Conservation (phyloP, 2,888 invertebrate genomes). For the Cheilosia variabilis region DNA sequence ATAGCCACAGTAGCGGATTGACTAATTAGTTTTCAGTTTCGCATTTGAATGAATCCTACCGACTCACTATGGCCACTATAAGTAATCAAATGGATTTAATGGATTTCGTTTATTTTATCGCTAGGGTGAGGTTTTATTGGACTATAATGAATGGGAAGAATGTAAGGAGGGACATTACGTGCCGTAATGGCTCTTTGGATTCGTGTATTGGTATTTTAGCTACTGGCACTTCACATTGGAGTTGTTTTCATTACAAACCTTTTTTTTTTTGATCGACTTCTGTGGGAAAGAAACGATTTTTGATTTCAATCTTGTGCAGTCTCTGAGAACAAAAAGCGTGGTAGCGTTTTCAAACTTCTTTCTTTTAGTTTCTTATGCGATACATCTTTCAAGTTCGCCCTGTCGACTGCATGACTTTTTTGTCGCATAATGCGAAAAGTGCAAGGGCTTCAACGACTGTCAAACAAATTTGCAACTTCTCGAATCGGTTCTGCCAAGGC, state of each 20-base stretch:
- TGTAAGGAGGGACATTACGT: background rate
- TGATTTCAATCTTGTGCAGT: too few relatives aligned
- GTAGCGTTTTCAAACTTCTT: too few relatives aligned
- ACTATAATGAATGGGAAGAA: background rate
- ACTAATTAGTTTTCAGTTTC: slow-evolving; percentile 10
- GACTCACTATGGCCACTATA: background rate
- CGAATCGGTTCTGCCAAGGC: too few relatives aligned
- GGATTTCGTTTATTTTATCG: slow-evolving; percentile 1
- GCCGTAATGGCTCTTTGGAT: background rate
- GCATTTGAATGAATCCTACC: background rate
- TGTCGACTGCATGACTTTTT: too few relatives aligned
- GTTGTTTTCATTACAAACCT: background rate
- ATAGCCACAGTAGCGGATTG: background rate
- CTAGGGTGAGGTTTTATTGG: background rate
- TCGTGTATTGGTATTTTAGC: background rate
- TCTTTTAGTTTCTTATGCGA: too few relatives aligned
- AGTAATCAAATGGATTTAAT: background rate
- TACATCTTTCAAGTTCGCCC: too few relatives aligned
- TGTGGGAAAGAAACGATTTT: too few relatives aligned
- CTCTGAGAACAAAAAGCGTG: too few relatives aligned
- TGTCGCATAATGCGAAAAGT: too few relatives aligned
- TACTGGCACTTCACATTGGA: background rate
- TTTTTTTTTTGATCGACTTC: too few relatives aligned
- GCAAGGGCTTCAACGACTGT: too few relatives aligned
- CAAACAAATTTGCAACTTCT: too few relatives aligned